A percentile compares a stretch with the other conserved stretches of the same genome.
phyloP scores from a whole-genome alignment of 2,888 invertebrate genomes.

The Automeris io region DNA sequence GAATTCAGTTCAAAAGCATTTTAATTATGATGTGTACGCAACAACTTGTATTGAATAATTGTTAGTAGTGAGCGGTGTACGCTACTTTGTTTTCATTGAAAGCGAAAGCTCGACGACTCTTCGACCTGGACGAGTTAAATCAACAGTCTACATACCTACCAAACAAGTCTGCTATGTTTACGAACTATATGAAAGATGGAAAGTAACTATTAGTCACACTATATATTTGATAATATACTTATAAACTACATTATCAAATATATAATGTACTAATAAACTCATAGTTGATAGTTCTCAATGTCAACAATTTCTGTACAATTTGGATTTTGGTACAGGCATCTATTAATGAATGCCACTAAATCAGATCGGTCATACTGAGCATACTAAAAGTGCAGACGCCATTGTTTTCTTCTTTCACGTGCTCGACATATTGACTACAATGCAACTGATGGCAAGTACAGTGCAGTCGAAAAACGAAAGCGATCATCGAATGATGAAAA shows the following conservation, averaged over 20 bases:
- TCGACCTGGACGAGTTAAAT: not conserved
- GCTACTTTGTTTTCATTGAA: slow-evolving; percentile 12
- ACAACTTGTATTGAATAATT: not conserved
- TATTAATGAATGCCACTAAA: too few species aligned
- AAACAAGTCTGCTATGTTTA: slow-evolving; percentile 12
- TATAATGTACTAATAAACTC: too few species aligned
- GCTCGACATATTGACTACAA: too few species aligned
- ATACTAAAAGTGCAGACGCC: not conserved
- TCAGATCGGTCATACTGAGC: not conserved
- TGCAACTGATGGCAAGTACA: too few species aligned
- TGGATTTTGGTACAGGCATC: too few species aligned
- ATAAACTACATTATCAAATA: too few species aligned
- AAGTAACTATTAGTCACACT: not conserved
- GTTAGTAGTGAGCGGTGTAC: not conserved
- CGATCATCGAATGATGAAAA: too few species aligned
- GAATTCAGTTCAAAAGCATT: not conserved
- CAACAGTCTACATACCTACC: too few species aligned
- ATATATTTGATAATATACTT: not conserved
- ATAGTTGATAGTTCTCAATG: too few species aligned
- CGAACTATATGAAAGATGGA: slow-evolving; percentile 9
- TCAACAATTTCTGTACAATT: too few species aligned
- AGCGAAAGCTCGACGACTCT: slow-evolving; percentile 22
- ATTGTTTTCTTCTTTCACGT: not conserved
- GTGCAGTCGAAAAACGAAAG: too few species aligned
- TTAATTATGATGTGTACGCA: not conserved